phyloP scores from a whole-genome alignment of 2,113 vertebrate genomes.

The Burhinus bistriatus region DNA sequence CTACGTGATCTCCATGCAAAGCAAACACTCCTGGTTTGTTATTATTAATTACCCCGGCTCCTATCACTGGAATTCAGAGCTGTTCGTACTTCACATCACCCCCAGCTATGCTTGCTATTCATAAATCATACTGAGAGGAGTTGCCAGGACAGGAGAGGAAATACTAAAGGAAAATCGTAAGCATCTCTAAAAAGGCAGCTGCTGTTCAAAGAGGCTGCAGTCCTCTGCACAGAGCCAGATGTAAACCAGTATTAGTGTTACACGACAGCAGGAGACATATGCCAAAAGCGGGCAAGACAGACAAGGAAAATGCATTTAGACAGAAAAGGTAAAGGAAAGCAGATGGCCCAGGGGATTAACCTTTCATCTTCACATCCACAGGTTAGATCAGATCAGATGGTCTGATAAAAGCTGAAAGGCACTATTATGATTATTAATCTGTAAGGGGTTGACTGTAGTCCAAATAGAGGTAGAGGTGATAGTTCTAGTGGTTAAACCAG shows the following conservation, averaged over 20 bases:
- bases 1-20: slow-evolving; percentile 21
- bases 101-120: slow-evolving; percentile 45
- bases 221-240: not conserved
- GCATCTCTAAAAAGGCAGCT: slow-evolving; percentile 21
- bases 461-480: not conserved
- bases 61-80: slow-evolving; percentile 55
- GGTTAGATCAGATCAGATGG: not conserved
- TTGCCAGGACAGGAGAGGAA: slow-evolving; percentile 20
- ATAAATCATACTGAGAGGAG: slow-evolving; percentile 57
- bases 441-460: not conserved
- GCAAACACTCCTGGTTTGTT: not conserved
- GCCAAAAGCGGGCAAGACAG: not conserved
- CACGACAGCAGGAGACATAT: not conserved
- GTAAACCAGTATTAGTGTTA: not conserved
- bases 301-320: not conserved
- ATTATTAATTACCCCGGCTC: slow-evolving; percentile 56
- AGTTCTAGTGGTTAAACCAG: not conserved
- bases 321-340: not conserved
- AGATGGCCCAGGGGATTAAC: not conserved
- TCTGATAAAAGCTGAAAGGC: not conserved
- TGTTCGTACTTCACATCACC: not conserved
- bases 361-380: not conserved
- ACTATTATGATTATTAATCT: not conserved
- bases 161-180: not conserved
- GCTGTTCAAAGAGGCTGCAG: not conserved